Evolutionary conservation across 2,113 vertebrate species (phyloP).

Genomic region (Peromyscus leucopus): DNA sequence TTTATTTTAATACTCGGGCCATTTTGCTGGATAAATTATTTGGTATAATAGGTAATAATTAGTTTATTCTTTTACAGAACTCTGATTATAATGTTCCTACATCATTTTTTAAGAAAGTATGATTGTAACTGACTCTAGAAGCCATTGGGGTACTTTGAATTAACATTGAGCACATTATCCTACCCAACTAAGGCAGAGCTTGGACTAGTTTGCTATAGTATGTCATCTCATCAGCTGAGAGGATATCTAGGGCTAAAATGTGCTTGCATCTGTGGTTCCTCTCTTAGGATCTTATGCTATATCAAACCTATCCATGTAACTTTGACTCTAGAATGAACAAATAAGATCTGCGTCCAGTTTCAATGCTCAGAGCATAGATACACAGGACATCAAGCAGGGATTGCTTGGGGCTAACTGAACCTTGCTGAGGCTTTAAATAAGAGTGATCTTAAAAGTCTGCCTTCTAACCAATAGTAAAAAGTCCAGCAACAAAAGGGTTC

Average conservation of each 20-base stretch:
- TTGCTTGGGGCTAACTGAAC: neutral
- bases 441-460: neutral
- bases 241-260: neutral
- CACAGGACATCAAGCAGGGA: neutral
- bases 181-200: neutral
- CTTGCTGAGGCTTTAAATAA: neutral
- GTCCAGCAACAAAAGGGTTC: neutral
- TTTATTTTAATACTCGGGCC: neutral
- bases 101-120: neutral
- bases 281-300: neutral
- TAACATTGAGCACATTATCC: neutral
- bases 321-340: neutral
- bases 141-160: neutral
- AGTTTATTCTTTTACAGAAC: neutral
- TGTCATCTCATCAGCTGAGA: neutral
- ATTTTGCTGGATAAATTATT: neutral
- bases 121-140: neutral
- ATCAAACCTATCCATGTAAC: neutral
- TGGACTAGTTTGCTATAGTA: neutral
- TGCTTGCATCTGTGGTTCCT: fast-evolving
- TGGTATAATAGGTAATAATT: neutral
- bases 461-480: neutral
- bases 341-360: neutral
- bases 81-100: neutral
- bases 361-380: neutral